Evolutionary conservation across 35 echinoderm and acorn worm genomes (phyloP).

Genomic region (Ptychodera flava): DNA sequence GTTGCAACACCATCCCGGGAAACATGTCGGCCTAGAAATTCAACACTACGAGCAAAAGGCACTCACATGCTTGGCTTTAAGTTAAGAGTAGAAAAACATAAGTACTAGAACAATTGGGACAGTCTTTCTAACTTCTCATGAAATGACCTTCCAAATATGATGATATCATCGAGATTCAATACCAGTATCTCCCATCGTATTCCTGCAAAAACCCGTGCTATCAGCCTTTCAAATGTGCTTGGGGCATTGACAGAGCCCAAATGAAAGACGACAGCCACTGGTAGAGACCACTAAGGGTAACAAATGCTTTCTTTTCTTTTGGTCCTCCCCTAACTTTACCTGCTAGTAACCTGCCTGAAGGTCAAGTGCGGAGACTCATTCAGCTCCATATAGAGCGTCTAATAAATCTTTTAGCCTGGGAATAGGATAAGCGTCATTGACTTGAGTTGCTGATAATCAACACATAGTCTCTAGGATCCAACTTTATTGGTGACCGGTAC

Average conservation of each 20-base stretch:
- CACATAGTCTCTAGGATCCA: too few relatives aligned
- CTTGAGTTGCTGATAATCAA: slow-evolving; percentile 59
- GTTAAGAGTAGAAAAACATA: slow-evolving; percentile 26
- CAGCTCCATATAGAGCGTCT: too few relatives aligned
- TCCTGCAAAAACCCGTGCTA: slow-evolving; percentile 33
- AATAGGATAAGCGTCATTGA: too few relatives aligned
- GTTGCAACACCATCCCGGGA: slow-evolving; percentile 28
- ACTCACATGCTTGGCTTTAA: slow-evolving; percentile 43
- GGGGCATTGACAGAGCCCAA: slow-evolving; percentile 17
- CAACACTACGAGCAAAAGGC: slow-evolving; percentile 36
- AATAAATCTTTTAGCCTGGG: too few relatives aligned
- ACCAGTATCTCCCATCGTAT: slow-evolving; percentile 41
- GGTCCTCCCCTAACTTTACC: not conserved
- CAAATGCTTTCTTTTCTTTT: slow-evolving; percentile 13
- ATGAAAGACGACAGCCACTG: slow-evolving; percentile 8
- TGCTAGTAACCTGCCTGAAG: slow-evolving; percentile 13
- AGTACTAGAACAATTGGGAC: slow-evolving; percentile 5
- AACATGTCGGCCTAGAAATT: slow-evolving; percentile 44
- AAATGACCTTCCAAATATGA: slow-evolving; percentile 26
- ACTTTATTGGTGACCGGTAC: slow-evolving; percentile 73
- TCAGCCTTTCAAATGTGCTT: slow-evolving; percentile 26
- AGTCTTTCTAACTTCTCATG: slow-evolving; percentile 13
- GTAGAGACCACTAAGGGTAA: slow-evolving; percentile 18
- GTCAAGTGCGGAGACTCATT: not conserved
- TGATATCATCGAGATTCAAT: slow-evolving; percentile 51